Percentiles rank a stretch among this genome's conserved stretches.
Evolutionary conservation across 2,888 invertebrate species (phyloP).

Genomic region (Toxonevra muliebris): DNA sequence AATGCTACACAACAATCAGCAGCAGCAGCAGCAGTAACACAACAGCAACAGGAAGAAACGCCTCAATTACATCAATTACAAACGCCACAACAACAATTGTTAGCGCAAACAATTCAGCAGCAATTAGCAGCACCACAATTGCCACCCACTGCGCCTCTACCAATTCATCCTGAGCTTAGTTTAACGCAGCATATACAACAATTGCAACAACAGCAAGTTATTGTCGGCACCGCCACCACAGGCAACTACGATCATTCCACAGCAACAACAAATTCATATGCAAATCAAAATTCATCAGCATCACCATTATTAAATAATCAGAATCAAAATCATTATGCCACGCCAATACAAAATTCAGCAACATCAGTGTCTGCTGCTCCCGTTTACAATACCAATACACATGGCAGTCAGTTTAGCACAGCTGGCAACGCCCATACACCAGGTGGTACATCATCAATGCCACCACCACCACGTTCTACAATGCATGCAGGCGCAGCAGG

Average conservation of each 20-base stretch:
- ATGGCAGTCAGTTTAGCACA: slow-evolving; percentile 13
- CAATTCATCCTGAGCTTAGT: slow-evolving; percentile 12
- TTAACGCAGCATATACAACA: slow-evolving; percentile 21
- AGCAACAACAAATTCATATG: slow-evolving; percentile 3
- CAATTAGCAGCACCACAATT: background rate
- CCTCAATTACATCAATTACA: slow-evolving; percentile 13
- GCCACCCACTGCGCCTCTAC: slow-evolving; percentile 8
- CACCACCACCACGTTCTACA: slow-evolving; percentile 37
- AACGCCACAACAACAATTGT: slow-evolving; percentile 13
- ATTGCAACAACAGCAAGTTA: slow-evolving; percentile 23
- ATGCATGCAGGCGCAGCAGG: slow-evolving; percentile 12
- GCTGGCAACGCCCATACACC: slow-evolving; percentile 16
- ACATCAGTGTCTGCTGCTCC: slow-evolving; percentile 11
- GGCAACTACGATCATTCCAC: slow-evolving; percentile 10
- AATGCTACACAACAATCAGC: slow-evolving; percentile 29
- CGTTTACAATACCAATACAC: slow-evolving; percentile 13
- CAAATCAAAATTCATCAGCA: slow-evolving; percentile 26
- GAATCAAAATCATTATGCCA: slow-evolving; percentile 18
- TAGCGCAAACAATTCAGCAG: slow-evolving; percentile 12
- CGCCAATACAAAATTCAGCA: slow-evolving; percentile 22
- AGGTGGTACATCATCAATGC: slow-evolving; percentile 25
- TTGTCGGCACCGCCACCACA: too few species aligned
- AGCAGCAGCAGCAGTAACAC: slow-evolving; percentile 25
- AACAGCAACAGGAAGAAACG: slow-evolving; percentile 30
- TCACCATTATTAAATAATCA: too few species aligned